Conservation (phyloP, 2,113 vertebrate genomes). For the Sebastes fasciatus region DNA sequence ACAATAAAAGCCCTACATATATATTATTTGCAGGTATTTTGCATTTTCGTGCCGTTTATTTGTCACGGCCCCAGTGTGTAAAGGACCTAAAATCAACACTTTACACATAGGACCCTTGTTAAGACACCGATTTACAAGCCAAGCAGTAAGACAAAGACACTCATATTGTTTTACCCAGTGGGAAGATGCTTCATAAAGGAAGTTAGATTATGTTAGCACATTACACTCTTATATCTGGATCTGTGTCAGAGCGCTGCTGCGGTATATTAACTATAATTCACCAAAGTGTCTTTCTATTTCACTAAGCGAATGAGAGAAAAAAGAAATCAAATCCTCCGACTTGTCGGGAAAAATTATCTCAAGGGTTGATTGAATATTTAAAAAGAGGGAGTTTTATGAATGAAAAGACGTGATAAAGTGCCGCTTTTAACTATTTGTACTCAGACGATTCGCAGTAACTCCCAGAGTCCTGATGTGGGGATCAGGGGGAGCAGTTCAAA, state of each 20-base stretch:
- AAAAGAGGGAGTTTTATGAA: slow-evolving; percentile 4
- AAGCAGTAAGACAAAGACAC: not conserved
- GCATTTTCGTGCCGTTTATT: no score
- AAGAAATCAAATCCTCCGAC: slow-evolving; percentile 8
- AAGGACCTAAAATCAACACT: slow-evolving; percentile 1
- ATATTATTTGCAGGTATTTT: no score
- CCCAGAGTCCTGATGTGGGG: slow-evolving; percentile 11
- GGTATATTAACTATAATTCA: slow-evolving; percentile 14
- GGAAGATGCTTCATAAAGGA: not conserved
- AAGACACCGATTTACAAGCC: not conserved
- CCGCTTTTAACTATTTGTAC: slow-evolving; percentile 23
- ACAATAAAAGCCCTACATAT: no score
- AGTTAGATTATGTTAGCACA: not conserved
- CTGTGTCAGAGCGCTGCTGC: not conserved
- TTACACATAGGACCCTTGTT: not conserved
- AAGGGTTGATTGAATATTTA: slow-evolving; percentile 34
- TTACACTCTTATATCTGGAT: slow-evolving; percentile 3
- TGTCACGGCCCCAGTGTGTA: no score
- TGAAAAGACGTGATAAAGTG: slow-evolving; percentile 21
- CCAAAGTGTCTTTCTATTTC: not conserved
- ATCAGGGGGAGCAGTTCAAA: slow-evolving; percentile 32
- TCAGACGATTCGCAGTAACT: not conserved
- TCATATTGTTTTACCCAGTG: not conserved
- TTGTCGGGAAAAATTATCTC: slow-evolving; percentile 31
- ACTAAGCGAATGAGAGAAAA: not conserved